Evolutionary conservation across 2,888 invertebrate species (phyloP).

Genomic region (Aporophyla nigra): DNA sequence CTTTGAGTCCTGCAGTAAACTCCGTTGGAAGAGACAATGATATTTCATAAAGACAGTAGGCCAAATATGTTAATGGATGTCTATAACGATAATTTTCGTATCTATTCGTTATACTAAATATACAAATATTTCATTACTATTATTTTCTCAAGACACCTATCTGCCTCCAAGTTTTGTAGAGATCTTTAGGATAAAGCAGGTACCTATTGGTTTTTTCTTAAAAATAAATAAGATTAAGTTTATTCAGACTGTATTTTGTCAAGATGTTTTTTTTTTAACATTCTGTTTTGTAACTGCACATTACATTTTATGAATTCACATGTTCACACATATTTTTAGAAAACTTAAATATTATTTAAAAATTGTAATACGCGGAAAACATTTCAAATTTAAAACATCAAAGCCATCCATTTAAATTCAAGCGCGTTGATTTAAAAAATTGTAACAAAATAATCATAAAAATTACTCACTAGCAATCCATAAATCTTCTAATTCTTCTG

Average conservation of each 20-base stretch:
- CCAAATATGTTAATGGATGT: not conserved
- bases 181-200: too few relatives aligned
- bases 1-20: not conserved
- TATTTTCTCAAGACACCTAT: not conserved
- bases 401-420: conserved; percentile 53
- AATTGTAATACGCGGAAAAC: not conserved
- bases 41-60: not conserved
- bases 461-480: conserved; percentile 84
- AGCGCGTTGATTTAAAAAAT: conserved; percentile 55
- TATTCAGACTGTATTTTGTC: not conserved
- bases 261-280: not conserved
- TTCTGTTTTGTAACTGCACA: not conserved
- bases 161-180: too few relatives aligned
- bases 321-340: conserved; percentile 6
- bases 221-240: not conserved
- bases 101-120: not conserved
- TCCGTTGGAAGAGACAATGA: not conserved
- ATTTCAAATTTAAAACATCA: conserved; percentile 54
- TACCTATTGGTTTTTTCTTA: not conserved
- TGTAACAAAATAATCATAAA: conserved; percentile 72
- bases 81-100: not conserved
- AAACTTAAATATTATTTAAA: conserved; percentile 17
- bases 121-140: not conserved
- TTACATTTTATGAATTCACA: not conserved
- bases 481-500: conserved; percentile 82